A percentile compares a stretch with the other conserved stretches of the same genome.
These are phyloP conservation scores for Simalia tracyae DNA, from an alignment of 2,797 vertebrate genomes.

Conservation along the genomic window DNA sequence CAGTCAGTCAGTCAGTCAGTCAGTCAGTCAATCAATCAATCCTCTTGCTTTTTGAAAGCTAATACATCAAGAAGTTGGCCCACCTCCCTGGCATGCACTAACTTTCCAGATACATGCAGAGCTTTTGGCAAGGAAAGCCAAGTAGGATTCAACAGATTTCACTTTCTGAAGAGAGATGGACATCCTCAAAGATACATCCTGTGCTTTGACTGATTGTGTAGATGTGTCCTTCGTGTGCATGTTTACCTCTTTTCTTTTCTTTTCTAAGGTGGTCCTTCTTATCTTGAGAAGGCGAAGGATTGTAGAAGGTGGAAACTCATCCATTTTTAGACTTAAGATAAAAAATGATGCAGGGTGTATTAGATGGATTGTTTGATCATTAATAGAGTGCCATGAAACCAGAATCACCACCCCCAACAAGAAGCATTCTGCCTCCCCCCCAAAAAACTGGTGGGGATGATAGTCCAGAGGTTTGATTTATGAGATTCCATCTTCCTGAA, in stretches of 20 bases:
- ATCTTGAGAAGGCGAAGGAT: constrained; percentile 41
- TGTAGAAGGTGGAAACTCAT: constrained; percentile 66
- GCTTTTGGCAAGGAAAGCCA: not conserved
- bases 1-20: no score
- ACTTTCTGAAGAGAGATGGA: no score
- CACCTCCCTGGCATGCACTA: not conserved
- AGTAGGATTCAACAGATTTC: no score
- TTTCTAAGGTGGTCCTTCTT: not conserved
- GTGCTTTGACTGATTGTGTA: not conserved
- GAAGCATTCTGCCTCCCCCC: constrained; percentile 77
- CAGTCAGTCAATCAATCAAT: no score
- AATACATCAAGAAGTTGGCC: no score
- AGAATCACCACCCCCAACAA: constrained; percentile 87
- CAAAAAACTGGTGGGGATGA: constrained; percentile 61
- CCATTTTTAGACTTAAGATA: constrained; percentile 69
- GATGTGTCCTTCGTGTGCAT: not conserved
- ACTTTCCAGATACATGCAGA: not conserved
- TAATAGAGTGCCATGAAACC: constrained; percentile 90
- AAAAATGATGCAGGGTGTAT: constrained; percentile 69
- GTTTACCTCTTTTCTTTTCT: constrained; percentile 21
- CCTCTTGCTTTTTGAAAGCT: not conserved
- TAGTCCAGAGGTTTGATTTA: constrained; percentile 86
- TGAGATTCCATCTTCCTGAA: constrained; percentile 75
- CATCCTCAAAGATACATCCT: no score
- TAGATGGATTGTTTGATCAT: constrained; percentile 81